phyloP scores from a whole-genome alignment of 2,113 vertebrate genomes.

The Neopipo cinnamomea region DNA sequence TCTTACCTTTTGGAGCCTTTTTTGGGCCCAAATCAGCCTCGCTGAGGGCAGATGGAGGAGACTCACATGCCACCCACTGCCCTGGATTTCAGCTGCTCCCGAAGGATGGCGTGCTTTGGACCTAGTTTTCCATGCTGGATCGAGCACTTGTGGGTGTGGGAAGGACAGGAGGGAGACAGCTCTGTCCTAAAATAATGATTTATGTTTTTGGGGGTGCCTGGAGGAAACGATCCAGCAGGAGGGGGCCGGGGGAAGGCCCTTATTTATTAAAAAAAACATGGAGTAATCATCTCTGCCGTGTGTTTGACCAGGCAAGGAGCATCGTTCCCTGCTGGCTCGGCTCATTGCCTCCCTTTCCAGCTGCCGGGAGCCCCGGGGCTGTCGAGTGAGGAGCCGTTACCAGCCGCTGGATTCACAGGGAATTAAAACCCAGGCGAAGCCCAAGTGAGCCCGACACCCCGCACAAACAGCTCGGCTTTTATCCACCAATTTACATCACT shows the following conservation, averaged over 20 bases:
- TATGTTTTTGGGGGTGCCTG: background rate
- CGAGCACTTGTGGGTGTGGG: background rate
- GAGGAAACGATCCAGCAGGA: background rate
- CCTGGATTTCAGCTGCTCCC: background rate
- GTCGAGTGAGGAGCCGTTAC: background rate
- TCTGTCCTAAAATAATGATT: background rate
- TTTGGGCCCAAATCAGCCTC: background rate
- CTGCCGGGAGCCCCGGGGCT: background rate
- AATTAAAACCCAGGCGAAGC: conserved; percentile 29
- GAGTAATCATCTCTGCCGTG: background rate
- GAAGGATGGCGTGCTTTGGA: background rate
- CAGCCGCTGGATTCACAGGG: background rate
- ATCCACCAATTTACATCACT: conserved; percentile 30
- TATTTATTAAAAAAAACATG: background rate
- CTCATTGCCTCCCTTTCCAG: background rate
- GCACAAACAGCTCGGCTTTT: background rate
- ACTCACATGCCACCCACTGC: background rate
- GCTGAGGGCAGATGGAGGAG: background rate
- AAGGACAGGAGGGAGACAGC: background rate
- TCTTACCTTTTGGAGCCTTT: background rate
- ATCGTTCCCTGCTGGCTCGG: fast-evolving
- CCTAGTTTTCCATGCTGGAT: background rate
- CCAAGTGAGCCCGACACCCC: background rate
- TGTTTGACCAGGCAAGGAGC: background rate
- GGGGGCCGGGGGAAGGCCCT: background rate